A percentile compares a stretch with the other conserved stretches of the same genome.
Conservation (phyloP, 2,113 vertebrate species). For the Conger conger region DNA sequence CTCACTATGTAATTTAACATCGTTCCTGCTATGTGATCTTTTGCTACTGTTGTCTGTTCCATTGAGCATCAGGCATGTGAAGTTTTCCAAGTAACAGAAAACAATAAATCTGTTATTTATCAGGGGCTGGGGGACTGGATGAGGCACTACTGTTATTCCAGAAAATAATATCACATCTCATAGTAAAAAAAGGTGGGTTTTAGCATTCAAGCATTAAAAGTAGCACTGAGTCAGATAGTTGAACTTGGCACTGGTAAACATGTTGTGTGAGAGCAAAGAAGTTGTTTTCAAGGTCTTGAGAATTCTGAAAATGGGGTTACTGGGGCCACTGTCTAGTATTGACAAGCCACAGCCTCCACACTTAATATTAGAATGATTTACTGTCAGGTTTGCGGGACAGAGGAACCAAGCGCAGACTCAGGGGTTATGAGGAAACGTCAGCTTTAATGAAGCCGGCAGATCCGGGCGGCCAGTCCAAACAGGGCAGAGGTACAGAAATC, state of each 20-base stretch:
- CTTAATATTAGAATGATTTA: no score
- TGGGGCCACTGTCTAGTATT: no score
- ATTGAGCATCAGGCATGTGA: background rate
- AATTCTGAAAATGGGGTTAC: background rate
- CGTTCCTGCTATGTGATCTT: background rate
- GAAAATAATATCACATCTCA: background rate
- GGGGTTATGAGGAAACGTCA: no score
- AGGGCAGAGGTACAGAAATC: no score
- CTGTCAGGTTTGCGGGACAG: no score
- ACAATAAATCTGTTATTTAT: background rate
- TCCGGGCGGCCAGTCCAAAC: no score
- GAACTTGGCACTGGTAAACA: background rate
- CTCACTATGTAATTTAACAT: background rate
- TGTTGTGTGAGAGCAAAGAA: background rate
- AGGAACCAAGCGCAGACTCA: no score
- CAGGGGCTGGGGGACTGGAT: background rate
- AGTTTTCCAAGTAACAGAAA: background rate
- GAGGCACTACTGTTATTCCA: background rate
- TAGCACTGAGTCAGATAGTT: background rate
- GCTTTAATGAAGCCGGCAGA: no score
- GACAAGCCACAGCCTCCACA: no score
- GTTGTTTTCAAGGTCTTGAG: background rate
- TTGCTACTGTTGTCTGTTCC: background rate
- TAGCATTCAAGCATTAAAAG: background rate
- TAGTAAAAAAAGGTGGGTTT: background rate